Base-by-base conservation (phyloP, 2,113 vertebrate species). In the Coreoperca whiteheadi region DNA sequence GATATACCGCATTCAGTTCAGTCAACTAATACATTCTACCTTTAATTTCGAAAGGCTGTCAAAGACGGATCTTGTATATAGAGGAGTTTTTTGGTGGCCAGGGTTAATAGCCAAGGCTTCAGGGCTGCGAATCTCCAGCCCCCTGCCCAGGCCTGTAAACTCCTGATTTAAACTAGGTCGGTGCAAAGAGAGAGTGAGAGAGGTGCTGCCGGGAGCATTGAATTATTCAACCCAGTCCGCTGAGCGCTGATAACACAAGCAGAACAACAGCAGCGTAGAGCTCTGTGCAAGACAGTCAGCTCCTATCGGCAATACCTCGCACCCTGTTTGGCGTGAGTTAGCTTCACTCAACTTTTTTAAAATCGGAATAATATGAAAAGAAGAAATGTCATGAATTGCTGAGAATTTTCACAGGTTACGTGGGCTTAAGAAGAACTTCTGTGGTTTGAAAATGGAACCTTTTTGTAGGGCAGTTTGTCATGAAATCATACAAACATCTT, bases 191-290 rank as follows among this genome's bases (percentile, higher is more conserved):
- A 84, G 77, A 64, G 65, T 6, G 68, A 48, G 66, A 83, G 61
- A 77, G 83, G 41, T 84, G 85, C 88, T 89, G 87, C 86, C 89
- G 88, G 69, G 81, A 88, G 87, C 84, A 25, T 67, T 94, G 90
- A 93, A 94, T 95, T 89, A 94, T 94, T 94, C 87, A 94, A 82
- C 83, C 76, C 41, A 65, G 84, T 81, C 88, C 87, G 74, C 74
- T 86, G 91, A 91, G 85, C 80, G 85, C 89, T 74, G 83, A 89
- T 92, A 87, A 90, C 81, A 87, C 81, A 88, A 83, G 83, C 71
- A 88, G 86, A 92, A 90, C 89, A 93, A 91, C 90, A 91, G 80
- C 82, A 83, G 79, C 61, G 15, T 48, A 57, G 61, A 76, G 81
- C 78, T 81, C 50, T 48, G 56, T 78, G 72, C 66, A 60, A 82